phyloP scores from a whole-genome alignment of 2,888 invertebrate species.

The Abrostola triplasia region DNA sequence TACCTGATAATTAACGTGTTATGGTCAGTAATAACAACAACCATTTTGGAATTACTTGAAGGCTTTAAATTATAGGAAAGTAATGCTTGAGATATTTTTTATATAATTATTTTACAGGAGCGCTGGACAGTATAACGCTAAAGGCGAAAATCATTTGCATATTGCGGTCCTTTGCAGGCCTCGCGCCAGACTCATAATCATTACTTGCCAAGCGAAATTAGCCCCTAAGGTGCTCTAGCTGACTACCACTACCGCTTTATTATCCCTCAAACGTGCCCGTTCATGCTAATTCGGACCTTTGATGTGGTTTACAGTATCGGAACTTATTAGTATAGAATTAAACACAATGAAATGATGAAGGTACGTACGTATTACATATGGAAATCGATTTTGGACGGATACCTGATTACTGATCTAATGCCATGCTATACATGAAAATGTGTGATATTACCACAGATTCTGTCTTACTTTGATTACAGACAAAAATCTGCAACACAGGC shows the following conservation, averaged over 20 bases:
- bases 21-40: too few relatives aligned
- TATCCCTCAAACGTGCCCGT: slow-evolving; percentile 82
- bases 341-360: slow-evolving; percentile 50
- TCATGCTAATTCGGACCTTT: slow-evolving; percentile 86
- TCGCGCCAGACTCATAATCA: slow-evolving; percentile 80
- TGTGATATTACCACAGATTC: slow-evolving; percentile 27
- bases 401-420: slow-evolving; percentile 39
- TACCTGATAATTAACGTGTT: too few relatives aligned
- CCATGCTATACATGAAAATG: slow-evolving; percentile 30
- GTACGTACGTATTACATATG: slow-evolving; percentile 53
- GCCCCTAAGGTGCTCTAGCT: slow-evolving; percentile 85
- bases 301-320: slow-evolving; percentile 78
- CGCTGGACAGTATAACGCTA: slow-evolving; percentile 65
- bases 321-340: slow-evolving; percentile 62
- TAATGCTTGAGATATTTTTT: slow-evolving; percentile 35
- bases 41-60: too few relatives aligned
- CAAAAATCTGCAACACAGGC: not conserved
- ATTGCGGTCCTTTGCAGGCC: slow-evolving; percentile 77
- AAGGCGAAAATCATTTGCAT: slow-evolving; percentile 86
- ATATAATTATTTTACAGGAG: slow-evolving; percentile 49
- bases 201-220: slow-evolving; percentile 84
- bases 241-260: slow-evolving; percentile 82
- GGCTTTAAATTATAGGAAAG: too few relatives aligned
- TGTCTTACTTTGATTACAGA: slow-evolving; percentile 5
- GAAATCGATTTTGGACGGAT: slow-evolving; percentile 41